Evolutionary conservation across 2,113 vertebrate species (phyloP), one percentile per base, ranked within the genome.

Genomic region (Numenius arquata): DNA sequence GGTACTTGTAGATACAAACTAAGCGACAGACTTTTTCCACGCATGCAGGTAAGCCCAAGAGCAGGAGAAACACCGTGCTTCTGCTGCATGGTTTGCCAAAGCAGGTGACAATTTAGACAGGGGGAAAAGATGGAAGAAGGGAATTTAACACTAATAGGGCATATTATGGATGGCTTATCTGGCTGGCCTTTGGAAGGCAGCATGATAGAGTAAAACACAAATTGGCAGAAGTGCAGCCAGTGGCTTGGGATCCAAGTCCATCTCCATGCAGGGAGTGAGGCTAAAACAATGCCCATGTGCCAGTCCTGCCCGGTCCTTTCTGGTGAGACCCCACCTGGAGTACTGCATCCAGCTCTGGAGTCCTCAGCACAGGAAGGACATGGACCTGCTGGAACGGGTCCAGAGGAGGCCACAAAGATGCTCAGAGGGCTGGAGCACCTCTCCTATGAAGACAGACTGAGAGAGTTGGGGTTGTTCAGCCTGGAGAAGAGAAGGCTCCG

Each of bases 141-240:
- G 65, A 92, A 89, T 78, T 95, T 80, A 76, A 53, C n/a, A 34
- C 59, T 93, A 90, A 56, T 40, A 85, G 40, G 61, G 40, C 5
- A 8, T 67, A 41, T 91, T 85, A 92, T 67, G 73, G 59, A 89
- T 71, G 72, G 15, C 40, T 88, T 94, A 80, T 84, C 83, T 92
- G 72, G 9, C 15, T 92, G 68, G 56, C 76, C 76, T 86, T 84
- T 89, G 84, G 77, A 87, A 95, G 83, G 68, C 55, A 88, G 36
- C 18, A 12, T 34, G 14, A 75, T 50, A 63, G 72, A 93, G 25
- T 92, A 86, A 88, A 95, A 88, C 0, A 1, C 50, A 83, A 7
- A 56, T 50, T 95, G 80, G 62, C 80, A 95, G 72, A 91, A 87
- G 38, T 32, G 43, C 6, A 2, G 43, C 48, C 66, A 82, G 53